phyloP scores from a whole-genome alignment of 2,113 vertebrate genomes.

The Psittacula cyanocephala region DNA sequence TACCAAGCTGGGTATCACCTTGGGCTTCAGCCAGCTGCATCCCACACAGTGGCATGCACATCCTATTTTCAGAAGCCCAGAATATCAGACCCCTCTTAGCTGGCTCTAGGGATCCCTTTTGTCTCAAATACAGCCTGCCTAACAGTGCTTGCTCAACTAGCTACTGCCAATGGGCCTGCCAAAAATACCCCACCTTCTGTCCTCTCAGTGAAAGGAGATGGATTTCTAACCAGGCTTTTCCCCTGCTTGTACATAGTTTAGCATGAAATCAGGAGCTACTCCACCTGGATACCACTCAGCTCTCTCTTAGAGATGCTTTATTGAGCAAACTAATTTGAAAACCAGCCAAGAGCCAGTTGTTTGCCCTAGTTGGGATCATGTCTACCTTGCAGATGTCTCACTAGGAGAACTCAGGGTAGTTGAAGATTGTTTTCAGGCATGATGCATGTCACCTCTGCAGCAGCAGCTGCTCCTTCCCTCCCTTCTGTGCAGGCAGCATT shows the following conservation, averaged over 20 bases:
- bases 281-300: not conserved
- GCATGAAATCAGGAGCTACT: not conserved
- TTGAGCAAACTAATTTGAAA: not conserved
- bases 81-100: not conserved
- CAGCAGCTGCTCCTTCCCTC: not conserved
- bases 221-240: not conserved
- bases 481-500: not conserved
- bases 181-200: not conserved
- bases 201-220: not conserved
- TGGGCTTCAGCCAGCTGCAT: not conserved
- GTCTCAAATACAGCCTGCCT: rapidly evolving
- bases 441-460: not conserved
- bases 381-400: not conserved
- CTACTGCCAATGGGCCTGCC: not conserved
- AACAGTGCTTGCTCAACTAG: not conserved
- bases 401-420: not conserved
- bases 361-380: not conserved
- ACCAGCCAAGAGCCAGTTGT: rapidly evolving
- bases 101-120: not conserved
- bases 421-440: not conserved
- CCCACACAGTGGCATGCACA: not conserved
- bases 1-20: not conserved
- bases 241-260: not conserved
- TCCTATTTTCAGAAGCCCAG: not conserved
- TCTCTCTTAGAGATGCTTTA: not conserved